phyloP scores from a whole-genome alignment of 1,140 invertebrate species.

The Hyles euphorbiae region DNA sequence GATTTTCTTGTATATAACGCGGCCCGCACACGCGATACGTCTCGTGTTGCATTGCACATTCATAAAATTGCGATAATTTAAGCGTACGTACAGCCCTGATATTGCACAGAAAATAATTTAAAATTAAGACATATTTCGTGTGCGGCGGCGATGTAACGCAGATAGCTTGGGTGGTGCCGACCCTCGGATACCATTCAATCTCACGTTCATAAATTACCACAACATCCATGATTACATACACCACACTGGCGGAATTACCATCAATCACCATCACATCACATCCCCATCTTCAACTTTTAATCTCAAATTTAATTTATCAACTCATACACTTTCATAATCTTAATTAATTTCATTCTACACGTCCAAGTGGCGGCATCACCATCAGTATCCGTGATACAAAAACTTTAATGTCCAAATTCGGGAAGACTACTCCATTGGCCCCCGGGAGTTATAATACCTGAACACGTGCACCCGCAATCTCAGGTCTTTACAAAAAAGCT shows the following conservation, averaged over 20 bases:
- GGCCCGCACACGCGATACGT: not conserved
- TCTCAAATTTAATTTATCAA: too few relatives aligned
- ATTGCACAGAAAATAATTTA: not conserved
- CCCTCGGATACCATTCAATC: too few relatives aligned
- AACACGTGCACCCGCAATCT: not conserved
- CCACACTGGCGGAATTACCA: too few relatives aligned
- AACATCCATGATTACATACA: not conserved
- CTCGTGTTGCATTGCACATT: not conserved
- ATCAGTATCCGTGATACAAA: not conserved
- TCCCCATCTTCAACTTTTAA: too few relatives aligned
- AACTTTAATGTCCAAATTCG: slow-evolving; percentile 21
- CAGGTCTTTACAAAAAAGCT: not conserved
- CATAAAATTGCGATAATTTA: not conserved
- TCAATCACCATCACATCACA: too few relatives aligned
- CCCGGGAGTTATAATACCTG: slow-evolving; percentile 31
- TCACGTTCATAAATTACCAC: not conserved
- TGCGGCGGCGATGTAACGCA: too few relatives aligned
- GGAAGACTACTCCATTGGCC: slow-evolving; percentile 57
- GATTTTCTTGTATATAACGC: not conserved
- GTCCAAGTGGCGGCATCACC: not conserved
- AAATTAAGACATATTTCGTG: too few relatives aligned
- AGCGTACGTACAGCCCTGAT: not conserved
- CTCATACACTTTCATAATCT: not conserved
- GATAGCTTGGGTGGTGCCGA: too few relatives aligned
- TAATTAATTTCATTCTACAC: not conserved